phyloP scores from a whole-genome alignment of 2,888 invertebrate genomes.

The Aleiodes alternator region DNA sequence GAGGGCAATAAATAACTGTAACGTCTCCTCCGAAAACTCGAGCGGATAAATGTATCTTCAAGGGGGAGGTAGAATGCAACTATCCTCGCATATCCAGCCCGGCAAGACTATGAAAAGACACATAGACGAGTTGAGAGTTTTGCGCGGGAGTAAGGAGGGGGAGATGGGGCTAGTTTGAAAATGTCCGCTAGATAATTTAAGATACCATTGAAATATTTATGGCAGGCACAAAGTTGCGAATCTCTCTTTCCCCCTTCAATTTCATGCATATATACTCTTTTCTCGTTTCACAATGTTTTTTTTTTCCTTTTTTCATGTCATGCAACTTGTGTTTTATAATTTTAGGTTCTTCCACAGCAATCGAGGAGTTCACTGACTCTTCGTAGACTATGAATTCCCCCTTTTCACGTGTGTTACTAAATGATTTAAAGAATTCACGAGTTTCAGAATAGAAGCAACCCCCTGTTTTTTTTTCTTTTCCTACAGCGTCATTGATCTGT shows the following conservation, averaged over 20 bases:
- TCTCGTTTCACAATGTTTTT: slow-evolving; percentile 20
- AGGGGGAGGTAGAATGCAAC: slow-evolving; percentile 20
- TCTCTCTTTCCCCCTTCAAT: neutral
- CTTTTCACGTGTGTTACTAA: neutral
- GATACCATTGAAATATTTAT: slow-evolving; percentile 72
- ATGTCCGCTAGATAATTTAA: slow-evolving; percentile 63
- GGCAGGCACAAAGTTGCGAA: slow-evolving; percentile 63
- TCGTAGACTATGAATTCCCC: neutral
- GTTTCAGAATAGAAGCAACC: neutral
- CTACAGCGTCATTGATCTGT: slow-evolving; percentile 17
- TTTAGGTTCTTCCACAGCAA: no score
- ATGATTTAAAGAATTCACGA: slow-evolving; percentile 20
- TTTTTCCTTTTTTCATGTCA: neutral
- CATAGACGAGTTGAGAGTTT: slow-evolving; percentile 22
- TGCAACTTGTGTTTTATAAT: neutral
- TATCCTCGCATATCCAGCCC: neutral
- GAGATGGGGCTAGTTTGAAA: slow-evolving; percentile 38
- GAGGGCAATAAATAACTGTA: slow-evolving; percentile 73
- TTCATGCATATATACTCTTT: slow-evolving; percentile 54
- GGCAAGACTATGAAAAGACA: slow-evolving; percentile 27
- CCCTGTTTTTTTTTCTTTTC: neutral
- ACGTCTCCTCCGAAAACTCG: slow-evolving; percentile 74
- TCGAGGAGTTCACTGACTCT: slow-evolving; percentile 4
- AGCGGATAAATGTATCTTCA: slow-evolving; percentile 59
- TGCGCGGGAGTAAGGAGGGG: slow-evolving; percentile 5